Evolutionary conservation across 2,113 vertebrate genomes (phyloP).

Genomic region (Platysteira castanea): DNA sequence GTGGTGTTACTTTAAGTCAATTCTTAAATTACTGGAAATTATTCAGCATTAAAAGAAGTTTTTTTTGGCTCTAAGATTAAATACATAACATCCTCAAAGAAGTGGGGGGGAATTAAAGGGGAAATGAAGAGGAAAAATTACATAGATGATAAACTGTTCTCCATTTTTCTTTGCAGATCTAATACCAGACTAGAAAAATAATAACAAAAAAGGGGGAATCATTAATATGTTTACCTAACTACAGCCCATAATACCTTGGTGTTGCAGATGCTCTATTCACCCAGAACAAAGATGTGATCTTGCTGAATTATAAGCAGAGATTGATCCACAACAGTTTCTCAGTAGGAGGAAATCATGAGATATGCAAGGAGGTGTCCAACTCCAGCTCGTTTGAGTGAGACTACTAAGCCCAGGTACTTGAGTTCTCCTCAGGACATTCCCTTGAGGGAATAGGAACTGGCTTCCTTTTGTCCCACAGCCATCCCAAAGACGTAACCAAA

Average conservation of each 20-base stretch:
- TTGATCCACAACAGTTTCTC: not conserved
- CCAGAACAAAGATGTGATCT: not conserved
- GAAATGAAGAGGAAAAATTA: not conserved
- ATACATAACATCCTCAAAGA: not conserved
- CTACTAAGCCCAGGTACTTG: not conserved
- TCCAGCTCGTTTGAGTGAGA: rapidly evolving
- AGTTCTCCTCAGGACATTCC: not conserved
- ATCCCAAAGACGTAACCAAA: not conserved
- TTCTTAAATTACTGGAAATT: not conserved
- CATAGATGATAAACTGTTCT: not conserved
- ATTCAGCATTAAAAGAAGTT: not conserved
- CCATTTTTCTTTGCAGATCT: not conserved
- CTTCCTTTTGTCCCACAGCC: not conserved
- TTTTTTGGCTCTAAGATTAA: not conserved
- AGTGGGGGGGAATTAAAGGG: not conserved
- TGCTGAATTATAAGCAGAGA: not conserved
- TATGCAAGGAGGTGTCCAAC: not conserved
- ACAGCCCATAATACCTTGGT: not conserved
- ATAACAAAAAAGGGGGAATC: not conserved
- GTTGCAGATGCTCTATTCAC: not conserved
- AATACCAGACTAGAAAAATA: not conserved
- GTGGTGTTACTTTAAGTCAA: not conserved
- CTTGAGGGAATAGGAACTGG: not conserved
- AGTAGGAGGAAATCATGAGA: not conserved
- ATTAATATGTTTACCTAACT: not conserved